Conservation (phyloP, 2,797 vertebrate genomes). For the Anas capensis region DNA sequence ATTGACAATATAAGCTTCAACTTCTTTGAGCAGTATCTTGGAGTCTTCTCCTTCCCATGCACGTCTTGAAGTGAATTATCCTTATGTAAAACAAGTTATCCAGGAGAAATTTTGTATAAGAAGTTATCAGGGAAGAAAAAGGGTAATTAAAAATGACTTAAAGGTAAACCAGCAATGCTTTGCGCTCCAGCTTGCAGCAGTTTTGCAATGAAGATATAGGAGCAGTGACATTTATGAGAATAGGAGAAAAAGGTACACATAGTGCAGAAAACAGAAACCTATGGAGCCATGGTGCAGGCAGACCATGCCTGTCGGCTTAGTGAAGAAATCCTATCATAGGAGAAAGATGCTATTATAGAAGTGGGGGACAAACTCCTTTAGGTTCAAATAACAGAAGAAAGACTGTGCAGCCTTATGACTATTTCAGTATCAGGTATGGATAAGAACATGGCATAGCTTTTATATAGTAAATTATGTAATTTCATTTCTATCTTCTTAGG, state of each 20-base stretch:
- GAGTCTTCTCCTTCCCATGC: not conserved
- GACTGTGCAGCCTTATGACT: not conserved
- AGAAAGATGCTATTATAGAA: not conserved
- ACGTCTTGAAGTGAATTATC: not conserved
- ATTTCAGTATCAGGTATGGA: not conserved
- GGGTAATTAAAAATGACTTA: not conserved
- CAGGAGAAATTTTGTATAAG: not conserved
- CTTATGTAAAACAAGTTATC: not conserved
- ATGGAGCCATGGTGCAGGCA: not conserved
- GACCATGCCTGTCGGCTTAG: not conserved
- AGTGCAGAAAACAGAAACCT: not conserved
- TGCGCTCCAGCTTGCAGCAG: not conserved
- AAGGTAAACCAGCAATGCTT: not conserved
- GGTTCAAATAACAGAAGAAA: not conserved
- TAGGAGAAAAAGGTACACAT: not conserved
- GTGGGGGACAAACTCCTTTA: not conserved
- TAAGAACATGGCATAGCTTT: not conserved
- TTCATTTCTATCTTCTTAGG: not conserved
- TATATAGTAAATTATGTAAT: not conserved
- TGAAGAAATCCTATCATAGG: not conserved
- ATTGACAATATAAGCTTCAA: not conserved
- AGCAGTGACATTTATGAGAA: not conserved
- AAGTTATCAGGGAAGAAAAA: not conserved
- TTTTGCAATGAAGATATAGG: not conserved
- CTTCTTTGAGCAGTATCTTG: not conserved